phyloP scores from a whole-genome alignment of 2,888 invertebrate genomes.

The Phasia obesa region DNA sequence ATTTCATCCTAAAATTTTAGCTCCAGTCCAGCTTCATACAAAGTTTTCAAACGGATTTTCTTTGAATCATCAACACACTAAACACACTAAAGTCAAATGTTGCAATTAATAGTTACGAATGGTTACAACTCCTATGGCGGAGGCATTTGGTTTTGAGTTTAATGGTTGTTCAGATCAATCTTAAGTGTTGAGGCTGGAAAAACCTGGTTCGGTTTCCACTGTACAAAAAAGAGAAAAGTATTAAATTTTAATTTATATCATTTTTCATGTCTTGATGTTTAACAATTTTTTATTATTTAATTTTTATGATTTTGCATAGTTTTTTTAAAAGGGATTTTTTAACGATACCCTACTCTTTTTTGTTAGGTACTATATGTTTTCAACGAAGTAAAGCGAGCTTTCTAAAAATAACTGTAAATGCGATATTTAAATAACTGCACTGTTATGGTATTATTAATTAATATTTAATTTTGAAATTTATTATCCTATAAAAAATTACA shows the following conservation, averaged over 20 bases:
- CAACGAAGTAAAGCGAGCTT: no score
- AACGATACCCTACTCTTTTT: neutral
- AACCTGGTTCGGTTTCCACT: neutral
- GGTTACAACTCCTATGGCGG: constrained; percentile 31
- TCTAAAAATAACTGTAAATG: no score
- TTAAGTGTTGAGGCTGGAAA: neutral
- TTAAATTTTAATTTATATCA: neutral
- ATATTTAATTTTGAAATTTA: no score
- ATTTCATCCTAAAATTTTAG: neutral
- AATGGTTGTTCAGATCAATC: neutral
- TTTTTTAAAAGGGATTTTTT: neutral
- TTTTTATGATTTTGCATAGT: neutral
- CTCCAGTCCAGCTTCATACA: neutral
- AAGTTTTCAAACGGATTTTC: constrained; percentile 16
- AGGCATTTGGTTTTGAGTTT: neutral
- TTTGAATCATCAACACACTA: neutral
- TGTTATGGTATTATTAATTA: no score
- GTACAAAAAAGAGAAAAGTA: constrained; percentile 18
- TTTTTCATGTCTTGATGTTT: constrained; percentile 1
- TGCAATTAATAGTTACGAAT: constrained; percentile 12
- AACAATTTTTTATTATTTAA: neutral
- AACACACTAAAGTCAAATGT: neutral
- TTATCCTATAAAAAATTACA: no score
- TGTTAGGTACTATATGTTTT: neutral
- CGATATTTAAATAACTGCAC: no score